phyloP scores from a whole-genome alignment of 2,888 invertebrate genomes.

The Leptinotarsa rubiginosa region DNA sequence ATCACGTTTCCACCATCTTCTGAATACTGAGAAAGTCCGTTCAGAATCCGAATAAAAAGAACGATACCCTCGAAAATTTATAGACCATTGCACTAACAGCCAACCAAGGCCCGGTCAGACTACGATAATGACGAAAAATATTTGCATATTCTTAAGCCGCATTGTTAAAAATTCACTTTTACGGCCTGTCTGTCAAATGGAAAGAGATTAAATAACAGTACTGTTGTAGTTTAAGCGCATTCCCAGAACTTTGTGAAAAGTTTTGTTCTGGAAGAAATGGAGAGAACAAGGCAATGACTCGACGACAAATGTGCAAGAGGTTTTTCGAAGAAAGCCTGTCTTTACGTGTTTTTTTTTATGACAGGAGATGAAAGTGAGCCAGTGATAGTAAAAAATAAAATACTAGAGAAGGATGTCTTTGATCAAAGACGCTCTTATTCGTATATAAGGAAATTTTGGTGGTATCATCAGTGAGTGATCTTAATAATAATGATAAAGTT shows the following conservation, averaged over 20 bases:
- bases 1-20: slow-evolving; percentile 17
- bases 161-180: slow-evolving; percentile 46
- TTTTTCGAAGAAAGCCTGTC: not conserved
- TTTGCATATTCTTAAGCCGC: slow-evolving; percentile 48
- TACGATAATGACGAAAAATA: slow-evolving; percentile 43
- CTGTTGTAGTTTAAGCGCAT: slow-evolving; percentile 34
- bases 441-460: too few species aligned
- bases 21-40: slow-evolving; percentile 14
- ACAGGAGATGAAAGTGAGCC: too few species aligned
- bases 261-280: slow-evolving; percentile 14
- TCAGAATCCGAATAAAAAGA: slow-evolving; percentile 13
- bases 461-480: too few species aligned
- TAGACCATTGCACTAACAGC: slow-evolving; percentile 31
- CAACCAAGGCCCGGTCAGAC: slow-evolving; percentile 36
- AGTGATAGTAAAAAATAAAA: too few species aligned
- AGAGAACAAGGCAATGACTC: not conserved
- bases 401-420: too few species aligned
- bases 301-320: not conserved
- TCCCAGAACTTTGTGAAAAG: slow-evolving; percentile 38
- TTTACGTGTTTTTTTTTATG: too few species aligned
- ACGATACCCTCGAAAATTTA: slow-evolving; percentile 15
- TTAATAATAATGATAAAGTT: not conserved
- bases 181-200: slow-evolving; percentile 45
- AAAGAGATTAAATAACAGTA: slow-evolving; percentile 36
- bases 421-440: too few species aligned